Evolutionary conservation across 2,888 invertebrate genomes (phyloP).

Genomic region (Papilio demoleus): DNA sequence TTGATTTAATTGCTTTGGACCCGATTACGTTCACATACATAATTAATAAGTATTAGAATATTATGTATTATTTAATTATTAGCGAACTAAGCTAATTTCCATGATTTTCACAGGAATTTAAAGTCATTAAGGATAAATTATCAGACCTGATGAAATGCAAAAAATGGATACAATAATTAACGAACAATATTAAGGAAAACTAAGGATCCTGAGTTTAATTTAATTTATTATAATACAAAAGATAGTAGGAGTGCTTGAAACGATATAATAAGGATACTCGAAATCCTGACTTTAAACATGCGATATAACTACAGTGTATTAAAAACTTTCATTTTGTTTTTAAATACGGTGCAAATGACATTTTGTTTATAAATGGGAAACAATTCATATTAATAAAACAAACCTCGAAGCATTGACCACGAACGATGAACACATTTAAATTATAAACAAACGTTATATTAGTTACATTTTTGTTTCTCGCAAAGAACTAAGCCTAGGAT

Average conservation of each 20-base stretch:
- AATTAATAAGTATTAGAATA: neutral
- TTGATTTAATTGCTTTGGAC: conserved; percentile 14
- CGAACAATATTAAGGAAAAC: neutral
- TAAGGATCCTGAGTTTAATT: too few species aligned
- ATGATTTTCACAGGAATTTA: too few species aligned
- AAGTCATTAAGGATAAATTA: neutral
- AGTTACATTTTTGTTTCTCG: neutral
- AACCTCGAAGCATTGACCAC: neutral
- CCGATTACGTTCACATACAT: neutral
- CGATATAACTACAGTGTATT: too few species aligned
- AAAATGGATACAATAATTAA: too few species aligned
- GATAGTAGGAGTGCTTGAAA: neutral
- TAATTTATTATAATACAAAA: neutral
- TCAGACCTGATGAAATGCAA: neutral
- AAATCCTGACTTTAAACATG: too few species aligned
- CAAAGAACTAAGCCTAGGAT: neutral
- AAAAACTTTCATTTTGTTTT: too few species aligned
- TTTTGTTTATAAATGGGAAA: conserved; percentile 19
- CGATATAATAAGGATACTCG: neutral
- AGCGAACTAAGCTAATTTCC: neutral
- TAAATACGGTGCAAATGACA: neutral
- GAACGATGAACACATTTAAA: neutral
- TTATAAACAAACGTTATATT: too few species aligned
- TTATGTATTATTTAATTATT: neutral
- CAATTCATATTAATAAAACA: conserved; percentile 18